Evolutionary conservation across 1,140 invertebrate genomes (phyloP), one percentile per base, ranked within the genome.

Genomic region (Drosophila simulans): DNA sequence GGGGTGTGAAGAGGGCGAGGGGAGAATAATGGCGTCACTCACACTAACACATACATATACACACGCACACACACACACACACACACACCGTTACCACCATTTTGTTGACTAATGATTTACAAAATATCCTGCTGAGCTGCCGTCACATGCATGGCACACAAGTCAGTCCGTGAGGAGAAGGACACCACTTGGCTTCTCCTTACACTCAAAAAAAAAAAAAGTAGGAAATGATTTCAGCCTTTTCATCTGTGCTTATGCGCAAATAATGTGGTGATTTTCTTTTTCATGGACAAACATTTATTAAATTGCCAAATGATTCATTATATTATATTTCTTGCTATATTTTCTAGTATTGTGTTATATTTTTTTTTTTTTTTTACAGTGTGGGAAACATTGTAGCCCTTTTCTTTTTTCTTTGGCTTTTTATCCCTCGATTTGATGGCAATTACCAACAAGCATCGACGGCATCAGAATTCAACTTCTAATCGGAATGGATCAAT

Each of bases 81-180:
- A 52, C 15, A 51, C 12, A 34, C 12, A 12, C 27, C 39, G 25
- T 25, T 13, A 35, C 27, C 56, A 74, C 37, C 43, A 48, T 63
- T 55, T 74, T 74, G 71, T 74, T 68, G 72, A 77, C 75, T 77
- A 77, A 77, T 77, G 74, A 78, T 70, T 78, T 78, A 78, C 75
- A 78, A 78, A 77, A 71, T 78, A 77, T 78, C 75, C 75, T 57
- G 75, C 75, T 78, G 75, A 64, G 72, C 54, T 64, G 52, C 70
- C 70, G 58, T 75, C 72, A 75, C 60, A 68, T 68, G 64, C 64
- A 68, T 65, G 64, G 64, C 59, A 25, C 64, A 68, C 64, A 65
- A 68, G 59, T 68, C 64, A 68, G 58, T 39, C 34, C 58, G 53
- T 15, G 31, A 35, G 17, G 20, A 35, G 58, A 42, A 51, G 45